phyloP scores from a whole-genome alignment of 2,113 vertebrate species.

The Antidorcas marsupialis region DNA sequence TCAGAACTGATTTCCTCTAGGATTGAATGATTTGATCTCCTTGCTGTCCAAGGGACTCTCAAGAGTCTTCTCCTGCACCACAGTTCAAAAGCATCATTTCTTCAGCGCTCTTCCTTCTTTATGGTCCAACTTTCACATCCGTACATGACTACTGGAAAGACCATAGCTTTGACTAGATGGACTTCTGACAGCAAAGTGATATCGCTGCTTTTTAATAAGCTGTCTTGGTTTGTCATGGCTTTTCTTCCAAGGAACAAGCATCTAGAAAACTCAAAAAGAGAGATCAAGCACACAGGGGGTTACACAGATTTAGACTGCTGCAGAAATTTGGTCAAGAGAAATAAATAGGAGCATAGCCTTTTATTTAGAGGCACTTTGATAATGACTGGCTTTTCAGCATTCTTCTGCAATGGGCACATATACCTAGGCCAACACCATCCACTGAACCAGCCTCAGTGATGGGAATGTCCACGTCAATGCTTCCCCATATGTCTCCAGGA shows the following conservation, averaged over 20 bases:
- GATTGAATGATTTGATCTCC: background rate
- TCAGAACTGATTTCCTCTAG: background rate
- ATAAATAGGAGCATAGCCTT: no score
- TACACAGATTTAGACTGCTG: background rate
- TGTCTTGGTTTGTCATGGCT: background rate
- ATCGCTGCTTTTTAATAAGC: background rate
- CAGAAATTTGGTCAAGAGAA: background rate
- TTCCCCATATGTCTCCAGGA: background rate
- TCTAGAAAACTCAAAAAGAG: background rate
- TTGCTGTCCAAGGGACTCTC: background rate
- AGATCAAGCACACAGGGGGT: background rate
- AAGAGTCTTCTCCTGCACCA: background rate
- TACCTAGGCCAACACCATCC: no score
- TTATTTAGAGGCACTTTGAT: no score
- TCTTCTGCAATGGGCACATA: background rate
- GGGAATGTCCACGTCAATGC: background rate
- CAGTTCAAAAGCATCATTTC: background rate
- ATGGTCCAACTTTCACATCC: background rate
- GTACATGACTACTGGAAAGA: background rate
- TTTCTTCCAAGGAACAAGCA: background rate
- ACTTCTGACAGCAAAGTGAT: background rate
- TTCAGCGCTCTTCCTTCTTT: background rate
- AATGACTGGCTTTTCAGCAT: background rate
- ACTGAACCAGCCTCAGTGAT: background rate
- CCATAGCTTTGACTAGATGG: background rate